Evolutionary conservation across 2,797 vertebrate species (phyloP), one percentile per base, ranked within the genome.

Genomic region (Toxotes lorentzi): DNA sequence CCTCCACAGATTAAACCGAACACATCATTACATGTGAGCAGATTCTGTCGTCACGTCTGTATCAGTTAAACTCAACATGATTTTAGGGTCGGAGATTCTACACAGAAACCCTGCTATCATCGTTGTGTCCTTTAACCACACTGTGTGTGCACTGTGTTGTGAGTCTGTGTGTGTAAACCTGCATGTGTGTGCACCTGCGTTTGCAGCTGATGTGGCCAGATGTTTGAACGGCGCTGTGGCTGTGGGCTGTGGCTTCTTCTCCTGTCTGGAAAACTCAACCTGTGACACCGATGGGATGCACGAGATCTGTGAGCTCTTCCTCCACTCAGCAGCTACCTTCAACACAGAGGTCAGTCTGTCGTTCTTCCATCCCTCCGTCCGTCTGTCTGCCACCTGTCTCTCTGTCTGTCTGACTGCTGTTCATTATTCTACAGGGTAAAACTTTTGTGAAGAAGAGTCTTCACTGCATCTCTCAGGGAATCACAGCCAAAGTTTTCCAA

Each of bases 221-320:
- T 99, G 98, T 85, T 86, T 99, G 79, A 97, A 93, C 65, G 94
- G 93, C 0, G 97, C 97, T 0, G 94, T 98, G 11, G 94, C 97
- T 14, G 98, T 97, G 47, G 98, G 98, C 85, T 99, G 98, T 0
- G 96, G 96, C 0, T 96, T 97, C 73, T 99, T 99, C 60, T 97
- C 96, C 32, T 99, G 98, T 84, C 96, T 99, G 86, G 98, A 99
- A 86, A 99, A 99, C 92, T 97, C 97, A 7, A 99, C 97, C n/a
- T 99, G 98, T 0, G 97, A 99, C 93, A 98, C 97, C 0, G 96
- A 97, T 6, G 98, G 98, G 12, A 96, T 99, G 96, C 97, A 97
- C 0, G 97, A 99, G 82, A 96, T 99, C 94, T 99, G 98, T 81
- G 97, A 97, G 73, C 95, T 96, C 76, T 98, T 99, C 94, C 92